Percentiles rank a stretch among this genome's conserved stretches.
phyloP scores from a whole-genome alignment of 2,797 vertebrate species.

The Fringilla coelebs region DNA sequence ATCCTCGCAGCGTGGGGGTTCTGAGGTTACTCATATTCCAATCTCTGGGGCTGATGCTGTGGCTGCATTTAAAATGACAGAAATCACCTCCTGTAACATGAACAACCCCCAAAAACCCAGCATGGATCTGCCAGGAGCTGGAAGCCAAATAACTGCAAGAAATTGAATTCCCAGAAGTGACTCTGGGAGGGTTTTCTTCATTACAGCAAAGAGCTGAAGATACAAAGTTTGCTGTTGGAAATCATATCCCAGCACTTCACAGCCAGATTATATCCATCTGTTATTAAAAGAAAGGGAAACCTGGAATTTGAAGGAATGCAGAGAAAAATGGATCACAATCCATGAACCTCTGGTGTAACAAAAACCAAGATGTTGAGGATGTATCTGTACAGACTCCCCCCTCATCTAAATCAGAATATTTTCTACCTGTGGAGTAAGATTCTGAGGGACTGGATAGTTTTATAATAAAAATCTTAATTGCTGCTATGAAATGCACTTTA shows the following conservation, averaged over 20 bases:
- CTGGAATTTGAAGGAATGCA: background rate
- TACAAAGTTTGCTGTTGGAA: constrained; percentile 3
- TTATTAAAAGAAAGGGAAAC: background rate
- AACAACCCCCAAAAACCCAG: background rate
- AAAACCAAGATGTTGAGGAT: background rate
- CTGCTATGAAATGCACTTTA: background rate
- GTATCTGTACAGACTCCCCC: background rate
- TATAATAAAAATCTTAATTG: background rate
- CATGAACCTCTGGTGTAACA: background rate
- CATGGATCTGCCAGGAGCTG: background rate
- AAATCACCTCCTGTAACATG: background rate
- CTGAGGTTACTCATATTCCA: background rate
- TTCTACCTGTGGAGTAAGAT: background rate
- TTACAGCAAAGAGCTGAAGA: background rate
- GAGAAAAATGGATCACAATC: background rate
- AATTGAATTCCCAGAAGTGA: constrained; percentile 34
- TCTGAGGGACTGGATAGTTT: background rate
- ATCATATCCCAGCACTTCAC: background rate
- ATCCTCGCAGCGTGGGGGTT: background rate
- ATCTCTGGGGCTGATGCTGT: background rate
- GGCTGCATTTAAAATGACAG: constrained; percentile 5
- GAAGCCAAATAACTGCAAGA: constrained; percentile 23
- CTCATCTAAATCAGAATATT: background rate
- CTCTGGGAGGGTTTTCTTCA: background rate
- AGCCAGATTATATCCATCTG: background rate